Evolutionary conservation across 2,113 vertebrate species (phyloP), one percentile per base, ranked within the genome.

Genomic region (Neotragus moschatus): DNA sequence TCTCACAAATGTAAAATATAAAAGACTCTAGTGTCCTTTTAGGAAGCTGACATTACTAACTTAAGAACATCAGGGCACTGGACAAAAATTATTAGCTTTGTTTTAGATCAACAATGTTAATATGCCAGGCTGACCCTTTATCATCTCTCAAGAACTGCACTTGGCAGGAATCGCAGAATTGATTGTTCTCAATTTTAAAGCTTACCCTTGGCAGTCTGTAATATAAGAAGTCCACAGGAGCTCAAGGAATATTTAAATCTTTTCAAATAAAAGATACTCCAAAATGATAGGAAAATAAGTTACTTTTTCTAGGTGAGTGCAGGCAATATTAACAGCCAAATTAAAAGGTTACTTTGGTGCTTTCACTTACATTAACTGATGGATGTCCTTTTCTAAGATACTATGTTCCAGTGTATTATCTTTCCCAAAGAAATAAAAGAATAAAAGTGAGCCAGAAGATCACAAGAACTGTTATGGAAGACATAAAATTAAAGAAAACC

Each of bases 31-130:
- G 28, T 45, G 36, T 96, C 94, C 70, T 96, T 94, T 94, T 33
- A 90, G 61, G 81, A 96, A 82, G 56, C 53, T 84, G 49, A 36
- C 77, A 85, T 85, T 88, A 81, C 80, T 96, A 97, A 80, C 77
- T 93, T 84, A 93, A 92, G 66, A 96, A 94, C 51, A 93, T 25
- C 92, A 58, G 21, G 28, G 70, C 75, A 60, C 1, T 75, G 66
- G 25, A 94, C 66, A 39, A 81, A 96, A 96, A 88, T 85, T 25
- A 95, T 84, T 77, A 93, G 70, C 45, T 93, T 91, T 89, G 43
- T 92, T 92, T 96, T 85, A 86, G 53, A 94, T 47, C 75, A 97
- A 95, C 43, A 82, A 21, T 51, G 33, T 85, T 95, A 95, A 96
- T 81, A 87, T 45, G 36, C 84, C 19, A 16, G 53, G 36, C 33